Evolutionary conservation across 2,888 invertebrate species (phyloP).

Genomic region (Lasioglossum figueresi): DNA sequence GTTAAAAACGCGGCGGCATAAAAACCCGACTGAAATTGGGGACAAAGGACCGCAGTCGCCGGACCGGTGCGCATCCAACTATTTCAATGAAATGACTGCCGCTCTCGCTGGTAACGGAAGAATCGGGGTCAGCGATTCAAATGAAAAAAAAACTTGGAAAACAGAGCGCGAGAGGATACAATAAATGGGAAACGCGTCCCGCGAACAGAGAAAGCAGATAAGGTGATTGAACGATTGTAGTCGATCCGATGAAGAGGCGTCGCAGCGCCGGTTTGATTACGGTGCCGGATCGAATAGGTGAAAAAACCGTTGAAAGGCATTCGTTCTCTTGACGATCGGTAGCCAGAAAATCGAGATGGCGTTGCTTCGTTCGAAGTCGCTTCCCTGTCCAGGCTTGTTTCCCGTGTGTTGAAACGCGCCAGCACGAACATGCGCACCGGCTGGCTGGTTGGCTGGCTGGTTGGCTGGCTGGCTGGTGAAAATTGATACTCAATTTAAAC

Average conservation of each 20-base stretch:
- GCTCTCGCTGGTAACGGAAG: slow-evolving; percentile 6
- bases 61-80: slow-evolving; percentile 3
- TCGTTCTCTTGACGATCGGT: not conserved
- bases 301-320: not conserved
- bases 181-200: slow-evolving; percentile 10
- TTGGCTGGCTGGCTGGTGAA: slow-evolving; percentile 63
- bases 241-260: not conserved
- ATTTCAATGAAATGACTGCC: slow-evolving; percentile 10
- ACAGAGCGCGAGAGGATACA: not conserved
- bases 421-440: slow-evolving; percentile 37
- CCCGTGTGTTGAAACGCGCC: slow-evolving; percentile 25
- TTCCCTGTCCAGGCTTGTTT: not conserved
- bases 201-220: not conserved
- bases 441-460: slow-evolving; percentile 38
- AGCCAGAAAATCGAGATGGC: slow-evolving; percentile 2
- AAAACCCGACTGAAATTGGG: not conserved
- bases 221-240: slow-evolving; percentile 2
- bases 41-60: slow-evolving; percentile 22
- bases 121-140: slow-evolving; percentile 1
- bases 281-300: not conserved
- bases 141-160: not conserved
- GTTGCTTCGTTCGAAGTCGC: not conserved
- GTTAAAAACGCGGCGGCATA: not conserved
- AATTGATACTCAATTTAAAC: slow-evolving; percentile 76
- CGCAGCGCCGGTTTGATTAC: not conserved